Conservation (phyloP, 2,797 vertebrate genomes). For the Taeniopygia guttata region DNA sequence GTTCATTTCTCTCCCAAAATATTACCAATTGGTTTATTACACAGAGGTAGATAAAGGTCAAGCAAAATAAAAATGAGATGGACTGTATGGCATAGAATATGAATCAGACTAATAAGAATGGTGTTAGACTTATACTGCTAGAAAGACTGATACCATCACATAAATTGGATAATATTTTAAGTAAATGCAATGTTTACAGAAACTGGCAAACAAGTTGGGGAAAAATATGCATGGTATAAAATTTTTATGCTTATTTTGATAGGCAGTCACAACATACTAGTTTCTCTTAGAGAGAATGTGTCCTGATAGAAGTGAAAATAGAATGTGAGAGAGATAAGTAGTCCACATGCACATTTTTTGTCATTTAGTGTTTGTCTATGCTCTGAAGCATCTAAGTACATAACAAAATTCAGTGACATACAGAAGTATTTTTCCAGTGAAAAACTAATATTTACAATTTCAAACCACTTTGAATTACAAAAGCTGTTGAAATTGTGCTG, state of each 20-base stretch:
- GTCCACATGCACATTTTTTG: not conserved
- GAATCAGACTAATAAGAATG: not conserved
- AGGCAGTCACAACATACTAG: not conserved
- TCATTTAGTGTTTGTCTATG: not conserved
- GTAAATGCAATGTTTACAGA: not conserved
- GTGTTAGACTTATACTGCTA: not conserved
- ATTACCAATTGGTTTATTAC: not conserved
- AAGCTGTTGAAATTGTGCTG: not conserved
- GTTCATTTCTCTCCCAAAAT: not conserved
- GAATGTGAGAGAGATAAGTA: not conserved
- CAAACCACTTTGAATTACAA: not conserved
- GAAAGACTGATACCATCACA: not conserved
- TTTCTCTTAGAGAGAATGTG: not conserved
- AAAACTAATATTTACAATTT: not conserved
- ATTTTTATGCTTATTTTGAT: not conserved
- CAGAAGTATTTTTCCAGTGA: not conserved
- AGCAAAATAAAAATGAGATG: not conserved
- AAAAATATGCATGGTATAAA: not conserved
- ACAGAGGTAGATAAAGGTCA: not conserved
- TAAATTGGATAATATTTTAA: not conserved
- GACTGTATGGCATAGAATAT: not conserved
- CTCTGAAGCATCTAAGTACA: not conserved
- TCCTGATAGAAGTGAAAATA: not conserved
- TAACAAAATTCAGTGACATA: not conserved
- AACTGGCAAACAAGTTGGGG: not conserved